Base-by-base conservation (phyloP, 2,888 invertebrate genomes). In the Euplexia lucipara region DNA sequence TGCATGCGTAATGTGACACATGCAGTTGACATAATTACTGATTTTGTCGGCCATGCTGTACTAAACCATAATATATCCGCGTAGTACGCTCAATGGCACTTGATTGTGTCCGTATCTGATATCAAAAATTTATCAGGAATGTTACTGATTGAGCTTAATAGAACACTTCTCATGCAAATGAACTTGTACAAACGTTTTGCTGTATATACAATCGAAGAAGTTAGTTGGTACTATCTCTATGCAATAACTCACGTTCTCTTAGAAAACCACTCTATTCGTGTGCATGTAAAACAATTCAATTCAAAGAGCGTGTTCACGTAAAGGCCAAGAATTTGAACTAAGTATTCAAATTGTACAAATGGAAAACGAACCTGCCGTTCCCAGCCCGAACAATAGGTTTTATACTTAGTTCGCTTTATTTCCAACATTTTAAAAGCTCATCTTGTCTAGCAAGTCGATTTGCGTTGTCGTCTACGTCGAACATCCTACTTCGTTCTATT, bases 1-100 rank as follows among this genome's bases (percentile, higher is more conserved):
- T 83, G 83, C 83, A 88, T 86, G 77, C 73, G 73, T 85, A 83
- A 85, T 87, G 83, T 76, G 82, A 81, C 78, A 82, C 67, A 83
- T 85, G 82, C 78, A 75, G 68, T 79, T 81, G 84, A 81, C 71
- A 69, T 81, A 75, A 73, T 76, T 76, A 74, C 72, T 57, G 68
- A 73, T 77, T 79, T 82, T 72, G 79, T 53, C 60, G 47, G 62
- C 59, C 74, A 71, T 74, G 52, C 64, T 74, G 70, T 71, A 62
- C 70, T 72, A 70, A 54, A 78, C 78, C 54, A 71, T 69, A 67
- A 41, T 69, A 56, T 56, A 69, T 65, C 22, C 45, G 61, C 47
- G 49, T 51, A 39, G 51, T 58, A 20, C 39, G 53, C 41, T 52
- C 49, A 58, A 75, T 63, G 69, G 60, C 53, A 62, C 51, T 47